Percentiles rank a stretch among this genome's conserved stretches.
phyloP scores from a whole-genome alignment of 2,797 vertebrate species.

The Melanotaenia trifasciata region DNA sequence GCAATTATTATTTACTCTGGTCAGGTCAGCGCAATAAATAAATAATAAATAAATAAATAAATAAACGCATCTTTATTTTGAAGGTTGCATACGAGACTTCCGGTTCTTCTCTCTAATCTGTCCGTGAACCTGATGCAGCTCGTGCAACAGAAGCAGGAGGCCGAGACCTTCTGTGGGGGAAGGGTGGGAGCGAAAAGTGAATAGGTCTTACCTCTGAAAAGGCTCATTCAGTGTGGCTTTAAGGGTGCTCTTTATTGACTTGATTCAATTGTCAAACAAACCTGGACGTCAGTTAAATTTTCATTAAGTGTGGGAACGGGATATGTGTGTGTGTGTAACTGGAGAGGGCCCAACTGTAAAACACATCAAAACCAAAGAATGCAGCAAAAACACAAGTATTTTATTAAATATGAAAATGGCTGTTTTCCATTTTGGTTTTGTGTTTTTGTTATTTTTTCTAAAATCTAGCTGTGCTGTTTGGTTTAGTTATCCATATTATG shows the following conservation, averaged over 20 bases:
- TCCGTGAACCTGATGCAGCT: slow-evolving; percentile 18
- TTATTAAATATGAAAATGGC: too few species aligned
- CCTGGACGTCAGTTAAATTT: slow-evolving; percentile 41
- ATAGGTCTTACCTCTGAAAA: slow-evolving; percentile 71
- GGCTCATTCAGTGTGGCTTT: slow-evolving; percentile 64
- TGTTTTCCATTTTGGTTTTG: too few species aligned
- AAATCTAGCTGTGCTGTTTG: too few species aligned
- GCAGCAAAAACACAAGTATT: not conserved
- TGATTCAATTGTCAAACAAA: slow-evolving; percentile 47
- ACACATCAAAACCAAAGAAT: not conserved
- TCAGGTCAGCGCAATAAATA: too few species aligned
- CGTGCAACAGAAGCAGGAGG: slow-evolving; percentile 28
- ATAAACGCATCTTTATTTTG: slow-evolving; percentile 50
- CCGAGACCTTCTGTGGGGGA: slow-evolving; percentile 62
- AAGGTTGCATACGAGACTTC: slow-evolving; percentile 8
- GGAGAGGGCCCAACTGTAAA: not conserved
- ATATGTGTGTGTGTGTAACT: not conserved
- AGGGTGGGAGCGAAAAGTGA: slow-evolving; percentile 70
- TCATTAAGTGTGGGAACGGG: slow-evolving; percentile 40
- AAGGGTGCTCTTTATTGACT: slow-evolving; percentile 53
- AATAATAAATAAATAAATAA: too few species aligned
- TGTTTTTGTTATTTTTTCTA: too few species aligned
- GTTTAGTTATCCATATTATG: too few species aligned
- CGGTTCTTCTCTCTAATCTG: not conserved
- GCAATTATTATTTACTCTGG: too few species aligned